Evolutionary conservation across 1,140 invertebrate genomes (phyloP), one percentile per base, ranked within the genome.

Genomic region (Caenorhabditis tropicalis): DNA sequence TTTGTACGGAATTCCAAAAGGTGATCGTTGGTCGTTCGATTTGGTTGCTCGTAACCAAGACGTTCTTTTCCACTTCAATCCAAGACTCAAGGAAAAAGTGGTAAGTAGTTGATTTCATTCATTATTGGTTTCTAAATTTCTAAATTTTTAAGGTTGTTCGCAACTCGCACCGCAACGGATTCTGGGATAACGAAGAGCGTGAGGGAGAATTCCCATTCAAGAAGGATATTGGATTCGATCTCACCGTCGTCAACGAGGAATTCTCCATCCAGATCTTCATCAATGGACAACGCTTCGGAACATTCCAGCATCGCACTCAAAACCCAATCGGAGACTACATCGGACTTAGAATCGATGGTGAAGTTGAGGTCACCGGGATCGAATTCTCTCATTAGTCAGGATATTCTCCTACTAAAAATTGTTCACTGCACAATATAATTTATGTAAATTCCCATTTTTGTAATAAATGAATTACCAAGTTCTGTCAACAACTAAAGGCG

Each of bases 31-130:
- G 82, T 84, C 83, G 12, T 49, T 90, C 39, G 87, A 90, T 80
- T 88, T 90, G 31, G 51, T 91, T 21, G 85, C 74, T 21, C 39
- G 70, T 16, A 86, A 87, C 36, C 89, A 88, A 15, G 87, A 90
- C 21, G 84, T 83, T 29, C 85, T 90, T 27, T 88, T 91, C 81
- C 89, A 90, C 65, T 91, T 90, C 80, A 90, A 91, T 60, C 89
- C 89, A 29, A 84, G 89, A 29, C 84, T 90, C 81, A 70, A 82
- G 49, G 89, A 90, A 53, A 90, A 90, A 79, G 48, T 56, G 79
- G 84, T 85, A 65, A 15, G 60, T 39, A 43, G 12, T 70, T 24
- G 15, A 27, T 21, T 27, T 56, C 21, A 10, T 27, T 27, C 21
- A 27, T 27, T 1, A 27, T 9, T 24, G 10, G 0, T 56, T 24